Conservation (phyloP, 2,113 vertebrate species). For the Oriolus oriolus region DNA sequence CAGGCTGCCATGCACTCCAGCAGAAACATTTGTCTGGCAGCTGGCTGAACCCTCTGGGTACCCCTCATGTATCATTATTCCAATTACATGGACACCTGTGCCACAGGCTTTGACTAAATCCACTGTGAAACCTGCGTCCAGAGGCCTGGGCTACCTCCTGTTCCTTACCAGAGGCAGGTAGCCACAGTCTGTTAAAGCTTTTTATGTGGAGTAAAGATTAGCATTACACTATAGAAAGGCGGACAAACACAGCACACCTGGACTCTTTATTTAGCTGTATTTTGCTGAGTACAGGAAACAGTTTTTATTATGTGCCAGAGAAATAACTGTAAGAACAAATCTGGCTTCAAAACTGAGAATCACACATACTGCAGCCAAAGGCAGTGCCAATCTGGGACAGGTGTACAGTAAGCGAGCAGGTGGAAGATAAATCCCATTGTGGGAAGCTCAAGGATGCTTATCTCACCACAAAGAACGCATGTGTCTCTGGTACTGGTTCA, state of each 20-base stretch:
- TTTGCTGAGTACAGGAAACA: slow-evolving; percentile 2
- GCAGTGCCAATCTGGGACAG: not conserved
- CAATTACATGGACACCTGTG: not conserved
- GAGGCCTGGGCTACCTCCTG: not conserved
- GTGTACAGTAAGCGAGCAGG: not conserved
- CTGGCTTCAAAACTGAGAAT: not conserved
- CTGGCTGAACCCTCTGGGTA: not conserved
- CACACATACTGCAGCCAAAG: not conserved
- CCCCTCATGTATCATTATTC: not conserved
- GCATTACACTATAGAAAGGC: not conserved
- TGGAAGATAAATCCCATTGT: not conserved
- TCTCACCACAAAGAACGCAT: not conserved
- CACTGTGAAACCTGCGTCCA: not conserved
- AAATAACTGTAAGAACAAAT: slow-evolving; percentile 16
- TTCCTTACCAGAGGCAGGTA: not conserved
- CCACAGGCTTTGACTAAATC: not conserved
- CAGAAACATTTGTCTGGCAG: not conserved
- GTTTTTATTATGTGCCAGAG: not conserved
- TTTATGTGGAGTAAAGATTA: not conserved
- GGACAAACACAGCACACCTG: not conserved
- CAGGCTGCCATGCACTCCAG: not conserved
- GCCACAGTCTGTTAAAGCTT: not conserved
- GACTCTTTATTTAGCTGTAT: not conserved
- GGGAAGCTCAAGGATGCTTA: not conserved
- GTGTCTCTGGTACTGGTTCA: not conserved